Evolutionary conservation across 2,113 vertebrate genomes (phyloP), one percentile per base, ranked within the genome.

Genomic region (Grantiella picta): DNA sequence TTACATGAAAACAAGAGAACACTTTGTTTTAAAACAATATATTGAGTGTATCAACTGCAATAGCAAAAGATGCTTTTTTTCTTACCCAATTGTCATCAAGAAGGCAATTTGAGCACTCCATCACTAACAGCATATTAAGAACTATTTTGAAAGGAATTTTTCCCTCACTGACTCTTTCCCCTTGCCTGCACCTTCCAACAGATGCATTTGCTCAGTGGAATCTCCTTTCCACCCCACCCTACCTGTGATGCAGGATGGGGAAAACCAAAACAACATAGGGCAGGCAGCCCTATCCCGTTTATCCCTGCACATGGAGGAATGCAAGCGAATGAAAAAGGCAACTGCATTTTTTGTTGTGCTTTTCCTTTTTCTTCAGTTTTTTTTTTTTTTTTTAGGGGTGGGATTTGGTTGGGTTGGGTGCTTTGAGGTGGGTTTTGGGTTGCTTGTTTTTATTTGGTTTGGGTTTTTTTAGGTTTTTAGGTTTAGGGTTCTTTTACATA

Each of bases 1-100:
- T 84, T 49, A 40, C 6, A 33, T 5, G 75, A 92, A 94, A 89
- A 33, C 33, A 89, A 63, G 57, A 68, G 52, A 73, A 10, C 29
- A 36, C 31, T 87, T 65, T 90, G 68, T 83, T 94, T 87, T 38
- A 71, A 89, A 93, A 96, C 68, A 95, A 49, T 64, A 15, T 20
- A 81, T 47, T 23, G 78, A 71, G 53, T 70, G 7, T 36, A 36
- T 83, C 82, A 75, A 50, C 44, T 52, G 44, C 28, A 75, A 56
- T 6, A 70, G 57, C 24, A 86, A 88, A 70, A 89, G 21, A 78
- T 1, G 10, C 1, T 2, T 5, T 31, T 70, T 65, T 31, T 42
- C 45, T 71, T 68, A 40, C 16, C 17, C 3, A 1, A 3, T 56
- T 68, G 42, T 82, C 50, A 69, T 50, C 57, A 92, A 35, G 68